Evolutionary conservation across 53 echinoderm and acorn worm genomes (phyloP), one percentile per base, ranked within the genome.

Genomic region (Apostichopus leukothele): DNA sequence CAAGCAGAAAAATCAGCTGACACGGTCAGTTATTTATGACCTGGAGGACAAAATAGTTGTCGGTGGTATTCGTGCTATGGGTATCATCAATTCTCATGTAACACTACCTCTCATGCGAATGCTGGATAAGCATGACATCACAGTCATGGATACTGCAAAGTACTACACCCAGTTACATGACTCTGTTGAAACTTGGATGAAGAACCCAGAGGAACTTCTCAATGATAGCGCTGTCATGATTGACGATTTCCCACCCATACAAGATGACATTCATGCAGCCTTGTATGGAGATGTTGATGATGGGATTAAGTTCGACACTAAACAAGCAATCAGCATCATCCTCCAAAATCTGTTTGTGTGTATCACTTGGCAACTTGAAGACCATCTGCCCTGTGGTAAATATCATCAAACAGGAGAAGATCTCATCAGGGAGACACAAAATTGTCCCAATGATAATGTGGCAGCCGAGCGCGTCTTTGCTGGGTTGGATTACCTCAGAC

Each of bases 401-500:
- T 60, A 4, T 25, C 59, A 88, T 23, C 54, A 21, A 19, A 55
- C 77, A 52, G 52, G 78, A 52, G 22, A 76, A 18, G 7, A 27
- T 16, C 25, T 89, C 13, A 78, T 67, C 22, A 61, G 9, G 13
- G 88, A 93, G 59, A 91, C 86, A 75, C 21, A 77, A 88, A 85
- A 90, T 20, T 91, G 88, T 60, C 89, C 90, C 7, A 92, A 92
- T 50, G 85, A 92, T 52, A 92, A 92, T 66, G 50, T 92, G 13
- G 86, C 78, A 25, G 85, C 92, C 1, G 94, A 94, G n/a, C 11
- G 92, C 6, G 75, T 94, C 1, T 92, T 94, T 89, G 92, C 94
- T 22, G 92, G 92, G 5, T 74, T 94, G 16, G 94, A 92, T 60
- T 88, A 93, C 61, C 77, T 93, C 0, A 93, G 86, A 75, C 20